Percentiles rank a stretch among this genome's conserved stretches.
These are phyloP conservation scores for Achroia grisella DNA, from an alignment of 1,140 invertebrate species.

Conservation along the genomic window DNA sequence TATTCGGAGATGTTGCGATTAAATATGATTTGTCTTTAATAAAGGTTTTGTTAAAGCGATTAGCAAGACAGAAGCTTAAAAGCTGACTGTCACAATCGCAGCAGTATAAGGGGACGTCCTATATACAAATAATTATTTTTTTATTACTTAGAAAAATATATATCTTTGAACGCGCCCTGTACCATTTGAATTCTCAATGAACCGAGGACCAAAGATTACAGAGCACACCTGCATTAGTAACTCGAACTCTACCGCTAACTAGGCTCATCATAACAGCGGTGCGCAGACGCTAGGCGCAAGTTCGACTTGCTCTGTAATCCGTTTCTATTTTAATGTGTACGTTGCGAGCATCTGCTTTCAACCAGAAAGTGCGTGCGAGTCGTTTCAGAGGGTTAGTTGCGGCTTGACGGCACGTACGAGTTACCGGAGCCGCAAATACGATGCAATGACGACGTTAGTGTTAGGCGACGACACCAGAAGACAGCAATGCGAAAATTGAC, in stretches of 20 bases:
- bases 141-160: too few relatives aligned
- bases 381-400: slow-evolving; percentile 31
- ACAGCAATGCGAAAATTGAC: slow-evolving; percentile 18
- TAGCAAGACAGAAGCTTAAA: too few relatives aligned
- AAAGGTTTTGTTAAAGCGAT: too few relatives aligned
- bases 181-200: neutral
- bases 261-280: neutral
- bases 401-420: slow-evolving; percentile 14
- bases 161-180: slow-evolving; percentile 1
- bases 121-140: too few relatives aligned
- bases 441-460: slow-evolving; percentile 23
- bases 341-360: slow-evolving; percentile 9
- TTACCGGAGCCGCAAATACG: slow-evolving; percentile 23
- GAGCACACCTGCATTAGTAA: neutral
- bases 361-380: slow-evolving; percentile 28
- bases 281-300: neutral
- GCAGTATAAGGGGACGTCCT: too few relatives aligned
- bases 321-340: slow-evolving; percentile 4
- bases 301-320: slow-evolving; percentile 9
- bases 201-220: neutral
- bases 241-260: neutral
- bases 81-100: too few relatives aligned
- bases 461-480: slow-evolving; percentile 32
- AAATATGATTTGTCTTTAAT: too few relatives aligned
- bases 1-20: too few relatives aligned